Conservation (phyloP, 1,140 invertebrate species). For the Akabosia matsudoensis region DNA sequence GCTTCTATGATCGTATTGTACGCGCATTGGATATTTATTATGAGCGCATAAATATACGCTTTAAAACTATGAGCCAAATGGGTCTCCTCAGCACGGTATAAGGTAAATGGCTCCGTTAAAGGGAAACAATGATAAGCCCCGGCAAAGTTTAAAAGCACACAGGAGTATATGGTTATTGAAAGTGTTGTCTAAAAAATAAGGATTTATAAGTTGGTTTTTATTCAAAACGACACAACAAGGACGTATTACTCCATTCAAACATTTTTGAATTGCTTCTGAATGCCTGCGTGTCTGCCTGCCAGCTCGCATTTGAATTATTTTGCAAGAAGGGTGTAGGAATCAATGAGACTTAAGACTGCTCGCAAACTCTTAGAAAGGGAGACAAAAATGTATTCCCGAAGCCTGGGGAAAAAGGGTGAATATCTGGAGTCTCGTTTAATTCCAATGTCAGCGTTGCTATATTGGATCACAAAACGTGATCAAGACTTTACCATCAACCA, state of each 20-base stretch:
- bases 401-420: too few relatives aligned
- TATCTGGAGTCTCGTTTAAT: too few relatives aligned
- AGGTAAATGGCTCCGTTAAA: neutral
- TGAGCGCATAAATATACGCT: too few relatives aligned
- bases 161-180: too few relatives aligned
- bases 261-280: neutral
- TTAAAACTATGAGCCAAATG: neutral
- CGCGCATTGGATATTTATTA: neutral
- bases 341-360: too few relatives aligned
- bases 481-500: too few relatives aligned
- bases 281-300: conserved; percentile 1
- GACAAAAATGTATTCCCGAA: too few relatives aligned
- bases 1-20: conserved; percentile 8
- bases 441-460: too few relatives aligned
- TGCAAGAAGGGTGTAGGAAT: conserved; percentile 9
- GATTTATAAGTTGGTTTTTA: conserved; percentile 14
- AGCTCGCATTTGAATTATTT: conserved; percentile 19
- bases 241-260: conserved; percentile 4
- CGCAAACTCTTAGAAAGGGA: too few relatives aligned
- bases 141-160: too few relatives aligned
- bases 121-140: conserved; percentile 1
- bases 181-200: neutral
- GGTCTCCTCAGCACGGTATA: neutral
- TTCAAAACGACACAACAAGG: conserved; percentile 11
- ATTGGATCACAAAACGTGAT: too few relatives aligned